Conservation (phyloP, 2,888 invertebrate species). For the Drosophila mayaguana region DNA sequence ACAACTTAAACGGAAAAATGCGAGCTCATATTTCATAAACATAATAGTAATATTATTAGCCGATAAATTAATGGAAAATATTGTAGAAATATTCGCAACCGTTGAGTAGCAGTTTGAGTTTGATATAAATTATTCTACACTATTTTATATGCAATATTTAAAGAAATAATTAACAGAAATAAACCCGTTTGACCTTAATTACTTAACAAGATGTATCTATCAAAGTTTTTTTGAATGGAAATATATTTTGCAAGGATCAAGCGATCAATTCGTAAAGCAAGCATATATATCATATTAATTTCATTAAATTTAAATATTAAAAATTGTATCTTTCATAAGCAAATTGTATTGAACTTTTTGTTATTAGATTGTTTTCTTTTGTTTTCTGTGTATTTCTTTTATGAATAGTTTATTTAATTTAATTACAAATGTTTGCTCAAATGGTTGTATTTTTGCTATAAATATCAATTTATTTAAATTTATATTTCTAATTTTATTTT, state of each 20-base stretch:
- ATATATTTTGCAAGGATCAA: constrained; percentile 1
- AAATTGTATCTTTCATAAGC: background rate
- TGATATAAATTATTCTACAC: background rate
- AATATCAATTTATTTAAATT: background rate
- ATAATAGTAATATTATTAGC: background rate
- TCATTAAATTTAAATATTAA: background rate
- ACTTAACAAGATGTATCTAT: background rate
- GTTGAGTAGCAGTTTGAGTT: constrained; percentile 2
- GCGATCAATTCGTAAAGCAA: constrained; percentile 4
- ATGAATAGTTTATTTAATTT: background rate
- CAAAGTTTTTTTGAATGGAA: background rate
- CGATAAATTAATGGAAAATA: background rate
- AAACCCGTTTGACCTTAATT: background rate
- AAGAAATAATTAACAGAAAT: background rate
- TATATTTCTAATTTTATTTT: background rate
- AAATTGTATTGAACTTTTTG: background rate
- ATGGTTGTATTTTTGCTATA: background rate
- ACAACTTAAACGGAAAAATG: background rate
- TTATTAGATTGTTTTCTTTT: background rate
- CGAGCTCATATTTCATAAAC: background rate
- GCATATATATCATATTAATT: background rate
- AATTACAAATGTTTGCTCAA: background rate
- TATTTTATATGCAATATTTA: constrained; percentile 1
- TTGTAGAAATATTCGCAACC: background rate
- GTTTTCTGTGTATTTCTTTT: background rate